phyloP scores from a whole-genome alignment of 2,888 invertebrate species.

The Julus scanicus region DNA sequence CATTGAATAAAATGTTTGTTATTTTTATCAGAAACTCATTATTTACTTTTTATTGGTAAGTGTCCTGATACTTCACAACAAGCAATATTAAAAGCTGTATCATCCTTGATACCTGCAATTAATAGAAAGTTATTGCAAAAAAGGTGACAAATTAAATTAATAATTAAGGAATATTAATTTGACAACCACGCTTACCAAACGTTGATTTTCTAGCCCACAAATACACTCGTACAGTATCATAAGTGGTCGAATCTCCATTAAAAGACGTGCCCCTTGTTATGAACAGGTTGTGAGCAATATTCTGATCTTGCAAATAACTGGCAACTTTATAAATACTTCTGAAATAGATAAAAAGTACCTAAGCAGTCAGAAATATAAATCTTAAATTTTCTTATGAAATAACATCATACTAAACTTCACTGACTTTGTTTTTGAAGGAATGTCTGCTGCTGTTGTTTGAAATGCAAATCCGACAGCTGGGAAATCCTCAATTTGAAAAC shows the following conservation, averaged over 20 bases:
- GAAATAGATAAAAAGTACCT: constrained; percentile 55
- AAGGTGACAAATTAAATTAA: neutral
- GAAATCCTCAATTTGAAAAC: constrained; percentile 71
- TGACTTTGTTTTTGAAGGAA: constrained; percentile 59
- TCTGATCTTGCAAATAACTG: constrained; percentile 71
- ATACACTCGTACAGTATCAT: constrained; percentile 69
- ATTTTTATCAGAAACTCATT: neutral
- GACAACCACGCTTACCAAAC: constrained; percentile 63
- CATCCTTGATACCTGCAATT: constrained; percentile 69
- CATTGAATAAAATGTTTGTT: too few species aligned
- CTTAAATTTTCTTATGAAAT: neutral
- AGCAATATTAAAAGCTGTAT: constrained; percentile 75
- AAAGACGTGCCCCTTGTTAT: constrained; percentile 72
- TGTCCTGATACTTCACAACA: constrained; percentile 82
- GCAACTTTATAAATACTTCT: constrained; percentile 70
- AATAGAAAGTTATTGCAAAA: constrained; percentile 44
- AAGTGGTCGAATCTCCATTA: constrained; percentile 60
- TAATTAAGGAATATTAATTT: neutral
- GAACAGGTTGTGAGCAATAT: constrained; percentile 81
- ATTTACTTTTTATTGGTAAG: constrained; percentile 72
- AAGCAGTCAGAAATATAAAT: constrained; percentile 55
- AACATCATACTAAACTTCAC: neutral
- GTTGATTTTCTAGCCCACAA: constrained; percentile 75
- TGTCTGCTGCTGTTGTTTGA: constrained; percentile 67
- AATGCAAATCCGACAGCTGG: constrained; percentile 79